A percentile compares a stretch with the other conserved stretches of the same genome.
Conservation (phyloP, 2,113 vertebrate genomes). For the Haemorhous mexicanus region DNA sequence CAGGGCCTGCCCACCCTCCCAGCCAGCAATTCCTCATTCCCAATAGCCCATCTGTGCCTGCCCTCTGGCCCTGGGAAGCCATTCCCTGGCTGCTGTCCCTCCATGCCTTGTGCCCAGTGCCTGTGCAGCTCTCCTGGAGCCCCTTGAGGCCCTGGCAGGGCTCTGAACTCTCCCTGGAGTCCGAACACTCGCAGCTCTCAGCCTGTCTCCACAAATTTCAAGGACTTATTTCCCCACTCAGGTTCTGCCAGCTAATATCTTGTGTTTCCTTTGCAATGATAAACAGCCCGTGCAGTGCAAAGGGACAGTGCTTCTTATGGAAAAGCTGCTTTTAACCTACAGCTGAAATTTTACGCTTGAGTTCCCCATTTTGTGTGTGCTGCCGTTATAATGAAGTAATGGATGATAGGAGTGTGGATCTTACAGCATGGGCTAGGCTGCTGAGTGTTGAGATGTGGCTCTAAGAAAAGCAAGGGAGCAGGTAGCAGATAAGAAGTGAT, state of each 20-base stretch:
- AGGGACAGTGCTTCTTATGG: background rate
- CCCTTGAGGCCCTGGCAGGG: fast-evolving
- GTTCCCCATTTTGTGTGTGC: background rate
- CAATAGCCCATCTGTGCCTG: fast-evolving
- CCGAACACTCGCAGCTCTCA: fast-evolving
- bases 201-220: background rate
- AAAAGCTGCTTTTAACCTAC: background rate
- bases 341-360: background rate
- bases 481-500: background rate
- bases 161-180: background rate
- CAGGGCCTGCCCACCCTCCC: background rate
- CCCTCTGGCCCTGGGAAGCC: background rate
- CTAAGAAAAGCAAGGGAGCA: background rate
- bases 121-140: background rate
- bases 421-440: background rate
- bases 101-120: background rate
- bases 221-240: background rate
- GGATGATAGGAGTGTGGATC: background rate
- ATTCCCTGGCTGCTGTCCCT: background rate
- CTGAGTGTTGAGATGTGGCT: background rate
- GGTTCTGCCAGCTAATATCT: background rate
- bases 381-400: background rate
- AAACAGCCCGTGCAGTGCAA: background rate
- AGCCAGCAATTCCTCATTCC: background rate
- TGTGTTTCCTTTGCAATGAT: background rate